Conservation (phyloP, 2,888 invertebrate species). For the Alitta virens region DNA sequence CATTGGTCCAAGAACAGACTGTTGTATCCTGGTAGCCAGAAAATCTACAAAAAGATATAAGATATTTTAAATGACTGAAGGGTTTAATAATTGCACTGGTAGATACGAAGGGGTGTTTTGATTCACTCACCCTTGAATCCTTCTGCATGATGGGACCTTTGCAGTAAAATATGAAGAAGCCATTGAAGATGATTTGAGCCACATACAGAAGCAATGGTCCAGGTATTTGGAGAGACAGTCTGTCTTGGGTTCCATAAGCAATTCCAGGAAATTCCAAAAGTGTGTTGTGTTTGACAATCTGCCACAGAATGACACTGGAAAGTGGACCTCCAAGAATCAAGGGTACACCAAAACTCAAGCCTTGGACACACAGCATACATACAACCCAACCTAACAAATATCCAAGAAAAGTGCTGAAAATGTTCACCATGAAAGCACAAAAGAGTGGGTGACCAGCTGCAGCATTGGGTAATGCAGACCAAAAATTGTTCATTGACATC, state of each 20-base stretch:
- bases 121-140: constrained; percentile 41
- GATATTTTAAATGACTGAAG: neutral
- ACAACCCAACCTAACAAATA: constrained; percentile 34
- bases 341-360: constrained; percentile 38
- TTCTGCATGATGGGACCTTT: constrained; percentile 36
- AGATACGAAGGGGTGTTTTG: neutral
- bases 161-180: constrained; percentile 32
- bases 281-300: no score
- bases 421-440: constrained; percentile 27
- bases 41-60: constrained; percentile 33
- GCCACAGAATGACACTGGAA: constrained; percentile 24
- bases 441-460: constrained; percentile 13
- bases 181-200: constrained; percentile 34
- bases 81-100: neutral
- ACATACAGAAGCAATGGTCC: constrained; percentile 25
- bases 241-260: neutral
- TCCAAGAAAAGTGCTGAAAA: constrained; percentile 26
- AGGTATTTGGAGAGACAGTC: constrained; percentile 8
- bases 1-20: constrained; percentile 39
- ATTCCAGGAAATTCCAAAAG: neutral
- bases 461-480: constrained; percentile 9
- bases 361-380: constrained; percentile 42
- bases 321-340: constrained; percentile 36
- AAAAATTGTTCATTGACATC: constrained; percentile 3
- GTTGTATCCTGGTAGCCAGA: constrained; percentile 44